Evolutionary conservation across 2,888 invertebrate species (phyloP).

Genomic region (Eristalinus sepulchralis): DNA sequence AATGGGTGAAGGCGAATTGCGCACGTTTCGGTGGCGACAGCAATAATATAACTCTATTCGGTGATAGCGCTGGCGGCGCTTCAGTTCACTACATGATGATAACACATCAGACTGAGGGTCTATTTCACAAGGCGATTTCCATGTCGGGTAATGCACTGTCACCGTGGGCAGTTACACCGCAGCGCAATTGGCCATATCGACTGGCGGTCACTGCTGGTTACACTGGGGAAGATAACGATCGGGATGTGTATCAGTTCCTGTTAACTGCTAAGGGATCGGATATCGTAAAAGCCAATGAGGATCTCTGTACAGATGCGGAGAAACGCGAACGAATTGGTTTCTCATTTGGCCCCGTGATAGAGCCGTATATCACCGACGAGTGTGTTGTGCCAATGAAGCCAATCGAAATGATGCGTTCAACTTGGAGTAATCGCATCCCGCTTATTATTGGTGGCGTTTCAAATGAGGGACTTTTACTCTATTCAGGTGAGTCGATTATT

Average conservation of each 20-base stretch:
- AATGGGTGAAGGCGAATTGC: slow-evolving; percentile 82
- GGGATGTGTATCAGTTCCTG: slow-evolving; percentile 79
- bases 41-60: slow-evolving; percentile 82
- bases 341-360: slow-evolving; percentile 80
- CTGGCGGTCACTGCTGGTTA: slow-evolving; percentile 78
- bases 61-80: slow-evolving; percentile 82
- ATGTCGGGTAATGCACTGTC: slow-evolving; percentile 79
- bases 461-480: slow-evolving; percentile 79
- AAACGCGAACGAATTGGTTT: slow-evolving; percentile 78
- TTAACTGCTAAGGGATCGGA: slow-evolving; percentile 76
- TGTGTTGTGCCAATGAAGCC: slow-evolving; percentile 79
- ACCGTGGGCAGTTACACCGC: slow-evolving; percentile 79
- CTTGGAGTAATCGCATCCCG: slow-evolving; percentile 80
- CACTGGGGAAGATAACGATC: slow-evolving; percentile 77
- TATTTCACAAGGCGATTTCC: slow-evolving; percentile 79
- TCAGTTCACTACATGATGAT: slow-evolving; percentile 82
- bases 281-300: slow-evolving; percentile 77
- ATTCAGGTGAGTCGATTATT: slow-evolving; percentile 72
- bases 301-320: slow-evolving; percentile 78
- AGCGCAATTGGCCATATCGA: slow-evolving; percentile 78
- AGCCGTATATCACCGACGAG: slow-evolving; percentile 78
- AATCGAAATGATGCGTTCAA: slow-evolving; percentile 78
- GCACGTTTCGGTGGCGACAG: slow-evolving; percentile 82
- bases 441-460: slow-evolving; percentile 79
- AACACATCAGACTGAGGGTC: slow-evolving; percentile 81